These are phyloP conservation scores for Thereuonema tuberculata DNA, from an alignment of 1,140 invertebrate species.

Conservation along the genomic window DNA sequence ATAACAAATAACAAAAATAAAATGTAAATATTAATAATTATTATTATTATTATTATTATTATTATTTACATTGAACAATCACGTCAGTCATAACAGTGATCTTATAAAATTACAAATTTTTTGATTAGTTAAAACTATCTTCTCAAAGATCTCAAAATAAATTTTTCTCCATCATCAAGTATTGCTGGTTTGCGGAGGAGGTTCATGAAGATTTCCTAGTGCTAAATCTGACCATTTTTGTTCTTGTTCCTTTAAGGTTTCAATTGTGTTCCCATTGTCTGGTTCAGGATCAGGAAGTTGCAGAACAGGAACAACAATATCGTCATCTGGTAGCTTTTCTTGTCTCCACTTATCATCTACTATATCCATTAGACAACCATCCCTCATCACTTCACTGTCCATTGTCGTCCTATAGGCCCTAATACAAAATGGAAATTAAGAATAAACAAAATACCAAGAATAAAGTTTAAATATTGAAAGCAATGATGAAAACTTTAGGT, in stretches of 20 bases:
- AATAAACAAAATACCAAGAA: neutral
- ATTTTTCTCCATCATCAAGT: neutral
- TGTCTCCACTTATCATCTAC: conserved; percentile 79
- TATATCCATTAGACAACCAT: conserved; percentile 40
- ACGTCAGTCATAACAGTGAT: no score
- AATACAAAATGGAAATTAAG: neutral
- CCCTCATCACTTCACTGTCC: conserved; percentile 12
- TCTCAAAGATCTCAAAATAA: neutral
- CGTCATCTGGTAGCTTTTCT: conserved; percentile 74
- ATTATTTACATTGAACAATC: no score
- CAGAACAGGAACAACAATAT: conserved; percentile 69
- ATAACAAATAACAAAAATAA: no score
- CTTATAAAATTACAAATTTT: no score
- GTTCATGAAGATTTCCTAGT: conserved; percentile 42
- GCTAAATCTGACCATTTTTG: conserved; percentile 76
- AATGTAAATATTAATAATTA: no score
- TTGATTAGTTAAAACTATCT: neutral
- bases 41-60: no score
- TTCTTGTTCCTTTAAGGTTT: conserved; percentile 79
- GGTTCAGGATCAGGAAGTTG: conserved; percentile 88
- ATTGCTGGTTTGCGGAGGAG: conserved; percentile 14
- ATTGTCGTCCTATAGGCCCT: neutral
- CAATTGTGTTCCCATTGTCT: conserved; percentile 76
- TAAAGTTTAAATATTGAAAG: no score
- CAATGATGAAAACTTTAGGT: no score